phyloP scores from a whole-genome alignment of 2,797 vertebrate species.

The Eurystomus glaucurus region DNA sequence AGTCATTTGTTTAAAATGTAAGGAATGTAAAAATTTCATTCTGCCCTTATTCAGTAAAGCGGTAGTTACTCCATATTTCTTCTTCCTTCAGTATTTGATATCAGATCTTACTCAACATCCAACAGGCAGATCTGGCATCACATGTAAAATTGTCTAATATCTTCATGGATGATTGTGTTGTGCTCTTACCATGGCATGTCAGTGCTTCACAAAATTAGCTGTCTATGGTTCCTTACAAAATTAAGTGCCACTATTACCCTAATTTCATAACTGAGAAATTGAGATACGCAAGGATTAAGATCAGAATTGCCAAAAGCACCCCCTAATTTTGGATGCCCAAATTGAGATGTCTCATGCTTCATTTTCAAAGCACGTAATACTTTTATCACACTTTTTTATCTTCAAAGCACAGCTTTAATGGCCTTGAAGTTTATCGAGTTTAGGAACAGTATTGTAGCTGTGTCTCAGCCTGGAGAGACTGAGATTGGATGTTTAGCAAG shows the following conservation, averaged over 20 bases:
- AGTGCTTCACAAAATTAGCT: constrained; percentile 22
- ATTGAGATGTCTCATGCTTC: background rate
- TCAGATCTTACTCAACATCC: background rate
- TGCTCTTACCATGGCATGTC: background rate
- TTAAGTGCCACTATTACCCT: background rate
- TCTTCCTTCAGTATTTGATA: background rate
- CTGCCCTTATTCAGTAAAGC: background rate
- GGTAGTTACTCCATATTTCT: background rate
- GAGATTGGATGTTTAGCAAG: background rate
- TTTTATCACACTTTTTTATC: background rate
- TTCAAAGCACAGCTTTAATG: background rate
- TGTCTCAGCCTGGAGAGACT: background rate
- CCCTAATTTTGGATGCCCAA: background rate
- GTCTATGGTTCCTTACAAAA: background rate
- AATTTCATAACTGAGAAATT: background rate
- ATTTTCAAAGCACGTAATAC: background rate
- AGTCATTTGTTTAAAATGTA: background rate
- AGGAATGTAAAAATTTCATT: background rate
- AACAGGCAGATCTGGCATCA: background rate
- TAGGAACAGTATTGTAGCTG: background rate
- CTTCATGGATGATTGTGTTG: background rate
- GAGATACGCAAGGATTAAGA: background rate
- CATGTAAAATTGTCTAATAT: background rate
- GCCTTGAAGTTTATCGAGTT: background rate
- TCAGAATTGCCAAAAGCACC: background rate